phyloP scores from a whole-genome alignment of 2,888 invertebrate species.

The Drosophila greeni region DNA sequence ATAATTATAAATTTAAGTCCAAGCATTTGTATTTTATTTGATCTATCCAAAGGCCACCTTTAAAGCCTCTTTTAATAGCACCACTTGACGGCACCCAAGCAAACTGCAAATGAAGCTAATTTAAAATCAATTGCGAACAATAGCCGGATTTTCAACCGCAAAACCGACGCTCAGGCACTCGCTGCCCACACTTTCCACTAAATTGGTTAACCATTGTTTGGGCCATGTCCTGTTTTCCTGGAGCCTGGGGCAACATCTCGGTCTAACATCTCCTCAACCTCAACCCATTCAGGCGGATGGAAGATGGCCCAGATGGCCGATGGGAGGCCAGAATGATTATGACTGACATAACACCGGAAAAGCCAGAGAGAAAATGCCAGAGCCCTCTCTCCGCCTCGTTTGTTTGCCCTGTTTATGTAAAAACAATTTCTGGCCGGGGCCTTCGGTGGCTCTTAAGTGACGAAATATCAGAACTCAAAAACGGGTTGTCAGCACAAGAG shows the following conservation, averaged over 20 bases:
- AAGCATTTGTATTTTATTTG: no score
- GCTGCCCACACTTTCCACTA: slow-evolving; percentile 46
- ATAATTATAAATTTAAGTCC: background rate
- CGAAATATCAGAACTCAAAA: slow-evolving; percentile 54
- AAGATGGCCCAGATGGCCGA: slow-evolving; percentile 8
- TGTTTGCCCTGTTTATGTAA: slow-evolving; percentile 53
- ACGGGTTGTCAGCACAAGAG: slow-evolving; percentile 41
- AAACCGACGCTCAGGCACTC: slow-evolving; percentile 31
- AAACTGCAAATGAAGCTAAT: slow-evolving; percentile 50
- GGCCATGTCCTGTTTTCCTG: slow-evolving; percentile 27
- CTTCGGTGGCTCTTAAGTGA: slow-evolving; percentile 46
- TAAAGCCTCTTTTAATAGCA: slow-evolving; percentile 13
- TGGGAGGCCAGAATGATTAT: slow-evolving; percentile 31
- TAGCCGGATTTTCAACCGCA: slow-evolving; percentile 40
- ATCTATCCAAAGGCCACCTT: background rate
- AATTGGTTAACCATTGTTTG: slow-evolving; percentile 51
- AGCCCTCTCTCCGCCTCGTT: slow-evolving; percentile 3
- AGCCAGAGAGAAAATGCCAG: slow-evolving; percentile 21
- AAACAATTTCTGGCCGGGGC: slow-evolving; percentile 56
- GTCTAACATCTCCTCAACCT: slow-evolving; percentile 12
- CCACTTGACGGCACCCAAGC: background rate
- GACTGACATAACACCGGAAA: slow-evolving; percentile 44
- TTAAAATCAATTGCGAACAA: slow-evolving; percentile 58
- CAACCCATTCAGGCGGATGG: slow-evolving; percentile 17
- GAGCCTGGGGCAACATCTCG: slow-evolving; percentile 33